A percentile compares a stretch with the other conserved stretches of the same genome.
Conservation (phyloP, 1,140 invertebrate species). For the Drosophila mojavensis region DNA sequence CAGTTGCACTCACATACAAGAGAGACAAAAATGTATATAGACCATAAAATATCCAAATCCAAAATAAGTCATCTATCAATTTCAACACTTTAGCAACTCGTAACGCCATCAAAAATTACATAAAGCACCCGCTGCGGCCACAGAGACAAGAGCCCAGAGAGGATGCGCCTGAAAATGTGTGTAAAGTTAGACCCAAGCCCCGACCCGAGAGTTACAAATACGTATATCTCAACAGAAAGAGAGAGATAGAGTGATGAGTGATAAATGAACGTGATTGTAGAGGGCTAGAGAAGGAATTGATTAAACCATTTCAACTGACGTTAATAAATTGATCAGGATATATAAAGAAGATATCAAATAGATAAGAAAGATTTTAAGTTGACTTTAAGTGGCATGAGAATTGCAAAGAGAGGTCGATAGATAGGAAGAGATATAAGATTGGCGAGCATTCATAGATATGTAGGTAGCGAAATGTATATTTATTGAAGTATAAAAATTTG, state of each 20-base stretch:
- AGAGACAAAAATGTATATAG: neutral
- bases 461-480: constrained; percentile 65
- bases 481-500: constrained; percentile 75
- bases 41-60: constrained; percentile 2
- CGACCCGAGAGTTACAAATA: constrained; percentile 67
- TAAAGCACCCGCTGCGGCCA: constrained; percentile 29
- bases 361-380: constrained; percentile 8
- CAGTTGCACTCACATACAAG: constrained; percentile 24
- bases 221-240: constrained; percentile 37
- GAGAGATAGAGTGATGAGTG: constrained; percentile 1
- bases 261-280: neutral
- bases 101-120: constrained; percentile 43
- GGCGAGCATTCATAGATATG: constrained; percentile 50
- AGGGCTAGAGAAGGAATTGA: neutral
- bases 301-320: constrained; percentile 3
- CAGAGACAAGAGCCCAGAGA: constrained; percentile 33
- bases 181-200: constrained; percentile 76
- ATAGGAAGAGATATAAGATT: constrained; percentile 26
- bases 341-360: too few species aligned
- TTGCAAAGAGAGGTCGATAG: constrained; percentile 11
- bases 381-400: neutral
- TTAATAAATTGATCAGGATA: neutral
- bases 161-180: constrained; percentile 68
- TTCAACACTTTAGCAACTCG: constrained; percentile 40
- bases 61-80: constrained; percentile 12